Conservation (phyloP, 2,888 invertebrate species). For the Thyatira batis region DNA sequence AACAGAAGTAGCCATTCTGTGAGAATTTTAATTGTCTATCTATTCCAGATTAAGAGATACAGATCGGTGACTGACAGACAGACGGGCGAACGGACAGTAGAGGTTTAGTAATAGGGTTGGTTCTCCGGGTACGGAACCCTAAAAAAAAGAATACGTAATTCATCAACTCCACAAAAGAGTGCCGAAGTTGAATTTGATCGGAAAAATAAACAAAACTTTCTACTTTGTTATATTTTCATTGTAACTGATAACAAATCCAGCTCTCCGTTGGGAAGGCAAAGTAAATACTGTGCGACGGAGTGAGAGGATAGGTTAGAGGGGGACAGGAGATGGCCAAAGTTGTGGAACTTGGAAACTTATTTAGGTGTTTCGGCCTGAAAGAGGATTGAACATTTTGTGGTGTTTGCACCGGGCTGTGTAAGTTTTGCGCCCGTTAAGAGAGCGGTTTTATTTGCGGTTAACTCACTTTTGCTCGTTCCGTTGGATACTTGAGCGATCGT, state of each 20-base stretch:
- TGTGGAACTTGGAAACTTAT: conserved; percentile 26
- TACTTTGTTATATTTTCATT: conserved; percentile 29
- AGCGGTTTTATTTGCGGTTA: background rate
- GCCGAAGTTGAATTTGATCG: conserved; percentile 7
- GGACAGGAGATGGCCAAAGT: conserved; percentile 25
- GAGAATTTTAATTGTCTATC: too few species aligned
- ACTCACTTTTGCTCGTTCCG: background rate
- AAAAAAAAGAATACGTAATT: background rate
- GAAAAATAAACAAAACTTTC: conserved; percentile 28
- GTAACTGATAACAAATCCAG: conserved; percentile 37
- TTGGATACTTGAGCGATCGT: background rate
- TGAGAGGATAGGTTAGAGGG: too few species aligned
- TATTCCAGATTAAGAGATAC: too few species aligned
- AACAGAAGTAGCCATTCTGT: too few species aligned
- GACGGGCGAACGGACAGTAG: too few species aligned
- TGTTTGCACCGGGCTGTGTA: background rate
- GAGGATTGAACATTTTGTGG: conserved; percentile 11
- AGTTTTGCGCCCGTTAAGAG: background rate
- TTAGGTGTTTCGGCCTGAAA: conserved; percentile 13
- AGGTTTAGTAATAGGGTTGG: too few species aligned
- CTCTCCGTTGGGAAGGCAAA: conserved; percentile 29
- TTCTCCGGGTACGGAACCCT: background rate
- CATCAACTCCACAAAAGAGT: conserved; percentile 2
- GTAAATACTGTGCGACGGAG: conserved; percentile 34
- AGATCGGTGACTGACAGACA: too few species aligned